Evolutionary conservation across 2,113 vertebrate species (phyloP).

Genomic region (Brachionichthys hirsutus): DNA sequence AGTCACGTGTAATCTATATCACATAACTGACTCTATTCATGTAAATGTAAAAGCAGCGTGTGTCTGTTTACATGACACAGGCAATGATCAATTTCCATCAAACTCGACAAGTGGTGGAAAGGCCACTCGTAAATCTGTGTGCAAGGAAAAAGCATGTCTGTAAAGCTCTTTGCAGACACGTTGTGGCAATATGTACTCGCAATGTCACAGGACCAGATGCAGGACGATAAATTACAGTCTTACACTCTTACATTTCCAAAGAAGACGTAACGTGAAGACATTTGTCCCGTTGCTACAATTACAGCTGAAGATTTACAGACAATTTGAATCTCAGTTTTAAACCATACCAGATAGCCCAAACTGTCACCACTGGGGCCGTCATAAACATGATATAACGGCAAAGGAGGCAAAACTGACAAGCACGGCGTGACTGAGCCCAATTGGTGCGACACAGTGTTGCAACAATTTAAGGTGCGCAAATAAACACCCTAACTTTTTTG

Average conservation of each 20-base stretch:
- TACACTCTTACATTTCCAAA: conserved; percentile 51
- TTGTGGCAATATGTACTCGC: conserved; percentile 61
- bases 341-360: no score
- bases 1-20: no score
- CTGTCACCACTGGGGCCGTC: no score
- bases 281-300: not conserved
- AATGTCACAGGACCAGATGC: conserved; percentile 60
- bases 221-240: conserved; percentile 58
- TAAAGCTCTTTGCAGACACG: conserved; percentile 73
- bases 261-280: conserved; percentile 22
- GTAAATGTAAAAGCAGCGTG: conserved; percentile 49
- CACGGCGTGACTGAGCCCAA: no score
- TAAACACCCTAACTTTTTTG: no score
- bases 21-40: conserved; percentile 24
- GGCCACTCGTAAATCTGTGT: conserved; percentile 67
- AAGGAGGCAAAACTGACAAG: no score
- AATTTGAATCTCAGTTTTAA: no score
- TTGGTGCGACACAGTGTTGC: no score
- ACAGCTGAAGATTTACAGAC: not conserved
- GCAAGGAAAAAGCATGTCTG: conserved; percentile 43
- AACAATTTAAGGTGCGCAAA: no score
- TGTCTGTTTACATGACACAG: conserved; percentile 60
- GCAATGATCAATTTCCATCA: conserved; percentile 43
- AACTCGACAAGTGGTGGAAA: conserved; percentile 43
- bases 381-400: no score